A percentile compares a stretch with the other conserved stretches of the same genome.
These are phyloP conservation scores for Thalassaphorura encarpata DNA, from an alignment of 1,140 invertebrate genomes.

Conservation along the genomic window DNA sequence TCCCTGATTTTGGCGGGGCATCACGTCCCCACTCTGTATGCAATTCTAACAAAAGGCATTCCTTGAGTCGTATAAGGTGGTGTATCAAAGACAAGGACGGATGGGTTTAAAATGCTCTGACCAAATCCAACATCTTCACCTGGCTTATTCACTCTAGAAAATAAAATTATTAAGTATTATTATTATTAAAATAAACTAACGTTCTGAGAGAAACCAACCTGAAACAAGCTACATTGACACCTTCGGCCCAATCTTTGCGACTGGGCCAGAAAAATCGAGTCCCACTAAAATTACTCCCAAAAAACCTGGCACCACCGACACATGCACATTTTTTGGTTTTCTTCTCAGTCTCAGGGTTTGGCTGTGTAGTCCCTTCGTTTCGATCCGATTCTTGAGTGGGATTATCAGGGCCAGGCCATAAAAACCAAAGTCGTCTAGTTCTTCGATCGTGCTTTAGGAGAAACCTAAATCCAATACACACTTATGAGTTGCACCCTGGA, in stretches of 20 bases:
- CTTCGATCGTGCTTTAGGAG: slow-evolving; percentile 77
- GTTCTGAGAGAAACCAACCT: slow-evolving; percentile 44
- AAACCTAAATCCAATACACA: too few species aligned
- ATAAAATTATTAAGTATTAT: slow-evolving; percentile 11
- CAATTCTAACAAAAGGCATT: slow-evolving; percentile 53
- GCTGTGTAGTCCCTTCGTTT: neutral
- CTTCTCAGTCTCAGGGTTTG: slow-evolving; percentile 36
- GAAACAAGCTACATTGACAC: slow-evolving; percentile 67
- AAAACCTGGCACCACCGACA: slow-evolving; percentile 87
- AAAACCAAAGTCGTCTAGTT: slow-evolving; percentile 83
- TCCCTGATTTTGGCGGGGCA: slow-evolving; percentile 6
- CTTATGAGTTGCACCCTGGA: too few species aligned
- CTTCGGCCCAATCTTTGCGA: slow-evolving; percentile 64
- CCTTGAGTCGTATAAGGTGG: slow-evolving; percentile 65
- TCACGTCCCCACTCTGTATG: slow-evolving; percentile 22
- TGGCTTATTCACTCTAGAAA: slow-evolving; percentile 48
- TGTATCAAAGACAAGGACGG: slow-evolving; percentile 80
- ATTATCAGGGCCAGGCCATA: slow-evolving; percentile 60
- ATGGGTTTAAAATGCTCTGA: slow-evolving; percentile 80
- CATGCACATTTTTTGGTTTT: slow-evolving; percentile 94
- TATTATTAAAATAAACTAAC: neutral
- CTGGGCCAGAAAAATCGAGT: slow-evolving; percentile 75
- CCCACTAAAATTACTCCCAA: slow-evolving; percentile 39
- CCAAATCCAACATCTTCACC: slow-evolving; percentile 73
- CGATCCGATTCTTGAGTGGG: slow-evolving; percentile 38